A percentile compares a stretch with the other conserved stretches of the same genome.
These are phyloP conservation scores for Pinna nobilis DNA, from an alignment of 1,140 invertebrate genomes.

Conservation along the genomic window DNA sequence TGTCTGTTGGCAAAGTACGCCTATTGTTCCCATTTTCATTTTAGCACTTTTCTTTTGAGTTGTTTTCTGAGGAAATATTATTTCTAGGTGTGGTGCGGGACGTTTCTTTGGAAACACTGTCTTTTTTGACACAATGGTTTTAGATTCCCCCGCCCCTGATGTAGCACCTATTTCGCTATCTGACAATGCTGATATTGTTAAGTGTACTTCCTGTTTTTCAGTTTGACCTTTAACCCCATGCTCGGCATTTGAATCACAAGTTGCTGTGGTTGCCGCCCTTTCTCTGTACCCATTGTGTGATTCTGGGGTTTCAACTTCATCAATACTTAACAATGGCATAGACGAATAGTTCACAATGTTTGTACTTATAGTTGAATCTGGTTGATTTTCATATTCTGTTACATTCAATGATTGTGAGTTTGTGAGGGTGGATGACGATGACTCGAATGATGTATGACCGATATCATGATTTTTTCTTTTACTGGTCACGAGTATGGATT, in stretches of 20 bases:
- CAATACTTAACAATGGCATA: constrained; percentile 55
- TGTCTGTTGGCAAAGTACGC: constrained; percentile 67
- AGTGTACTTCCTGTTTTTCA: constrained; percentile 29
- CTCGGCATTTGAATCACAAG: constrained; percentile 28
- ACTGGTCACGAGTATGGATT: constrained; percentile 5
- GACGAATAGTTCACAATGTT: constrained; percentile 51
- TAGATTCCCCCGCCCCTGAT: neutral
- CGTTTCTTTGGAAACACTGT: constrained; percentile 6
- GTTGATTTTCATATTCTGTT: constrained; percentile 22
- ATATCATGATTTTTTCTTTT: constrained; percentile 11
- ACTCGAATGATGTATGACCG: constrained; percentile 27
- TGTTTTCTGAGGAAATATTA: constrained; percentile 29
- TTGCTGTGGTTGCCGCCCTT: constrained; percentile 48
- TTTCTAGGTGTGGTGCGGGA: constrained; percentile 1
- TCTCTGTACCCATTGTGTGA: constrained; percentile 38
- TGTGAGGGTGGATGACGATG: constrained; percentile 43
- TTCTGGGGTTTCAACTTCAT: constrained; percentile 39
- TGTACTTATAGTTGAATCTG: constrained; percentile 53
- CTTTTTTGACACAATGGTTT: neutral
- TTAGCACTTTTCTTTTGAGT: constrained; percentile 53
- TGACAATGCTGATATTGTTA: constrained; percentile 7
- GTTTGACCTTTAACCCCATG: constrained; percentile 23
- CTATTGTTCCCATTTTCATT: constrained; percentile 66
- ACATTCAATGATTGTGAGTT: constrained; percentile 37
- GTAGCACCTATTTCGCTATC: constrained; percentile 1